These are phyloP conservation scores for Aphelenchoides besseyi DNA, from an alignment of 1,140 invertebrate genomes.

Conservation along the genomic window DNA sequence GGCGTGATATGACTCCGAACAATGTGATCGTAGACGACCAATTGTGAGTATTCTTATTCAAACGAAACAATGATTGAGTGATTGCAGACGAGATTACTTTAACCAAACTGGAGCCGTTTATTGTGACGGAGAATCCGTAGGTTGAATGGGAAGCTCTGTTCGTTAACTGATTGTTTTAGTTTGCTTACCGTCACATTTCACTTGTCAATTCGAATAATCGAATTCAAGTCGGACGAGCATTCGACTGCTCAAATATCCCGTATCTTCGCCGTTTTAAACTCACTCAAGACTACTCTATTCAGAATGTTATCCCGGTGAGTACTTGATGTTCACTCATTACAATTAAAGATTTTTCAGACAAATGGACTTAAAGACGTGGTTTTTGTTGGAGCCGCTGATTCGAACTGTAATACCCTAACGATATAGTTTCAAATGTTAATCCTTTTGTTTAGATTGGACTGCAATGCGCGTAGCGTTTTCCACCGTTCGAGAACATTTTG, in stretches of 20 bases:
- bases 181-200: conserved; percentile 12
- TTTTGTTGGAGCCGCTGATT: background rate
- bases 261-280: background rate
- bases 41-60: background rate
- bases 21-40: too few species aligned
- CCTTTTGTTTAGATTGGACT: too few species aligned
- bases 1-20: too few species aligned
- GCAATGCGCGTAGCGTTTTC: background rate
- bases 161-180: background rate
- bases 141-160: background rate
- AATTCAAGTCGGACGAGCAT: background rate
- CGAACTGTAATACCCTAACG: too few species aligned
- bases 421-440: too few species aligned
- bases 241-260: background rate
- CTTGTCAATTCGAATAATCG: background rate
- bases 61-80: background rate
- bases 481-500: conserved; percentile 10
- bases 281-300: background rate
- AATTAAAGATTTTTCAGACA: conserved; percentile 11
- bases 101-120: too few species aligned
- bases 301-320: background rate
- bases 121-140: conserved; percentile 17
- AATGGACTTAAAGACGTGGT: background rate
- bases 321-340: background rate
- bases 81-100: too few species aligned